phyloP scores from a whole-genome alignment of 2,888 invertebrate genomes.

The Netelia virgata region DNA sequence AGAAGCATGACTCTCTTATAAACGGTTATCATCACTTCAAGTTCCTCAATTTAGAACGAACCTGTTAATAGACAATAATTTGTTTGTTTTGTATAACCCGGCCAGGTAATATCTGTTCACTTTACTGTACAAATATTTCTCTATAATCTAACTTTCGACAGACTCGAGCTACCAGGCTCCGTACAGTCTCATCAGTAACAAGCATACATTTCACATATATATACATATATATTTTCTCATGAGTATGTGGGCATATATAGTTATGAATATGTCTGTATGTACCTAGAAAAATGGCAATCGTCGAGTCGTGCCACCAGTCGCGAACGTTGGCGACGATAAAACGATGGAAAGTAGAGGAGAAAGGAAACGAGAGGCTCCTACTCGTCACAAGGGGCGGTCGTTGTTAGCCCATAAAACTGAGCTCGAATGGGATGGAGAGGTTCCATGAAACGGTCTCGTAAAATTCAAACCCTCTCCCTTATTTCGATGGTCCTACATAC shows the following conservation, averaged over 20 bases:
- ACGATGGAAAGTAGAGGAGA: slow-evolving; percentile 30
- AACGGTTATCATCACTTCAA: too few relatives aligned
- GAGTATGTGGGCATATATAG: not conserved
- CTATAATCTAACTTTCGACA: not conserved
- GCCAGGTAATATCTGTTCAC: not conserved
- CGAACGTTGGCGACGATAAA: slow-evolving; percentile 61
- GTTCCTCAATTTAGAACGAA: too few relatives aligned
- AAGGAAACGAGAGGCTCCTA: slow-evolving; percentile 14
- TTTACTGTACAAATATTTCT: not conserved
- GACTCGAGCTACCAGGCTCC: not conserved
- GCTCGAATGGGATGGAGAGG: slow-evolving; percentile 53
- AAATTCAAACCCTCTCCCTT: slow-evolving; percentile 60
- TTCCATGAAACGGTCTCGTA: slow-evolving; percentile 68
- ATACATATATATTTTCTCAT: not conserved
- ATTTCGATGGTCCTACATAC: slow-evolving; percentile 25
- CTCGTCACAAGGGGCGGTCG: slow-evolving; percentile 45
- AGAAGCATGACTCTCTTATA: too few relatives aligned
- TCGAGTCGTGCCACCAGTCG: slow-evolving; percentile 36
- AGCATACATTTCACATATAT: not conserved
- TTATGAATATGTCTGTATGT: not conserved
- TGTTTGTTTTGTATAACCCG: not conserved
- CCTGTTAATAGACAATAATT: not conserved
- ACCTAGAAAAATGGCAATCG: slow-evolving; percentile 52
- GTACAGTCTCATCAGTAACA: not conserved
- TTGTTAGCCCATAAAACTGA: slow-evolving; percentile 65